Evolutionary conservation across 1,140 invertebrate genomes (phyloP).

Genomic region (Lasioglossum albipes): DNA sequence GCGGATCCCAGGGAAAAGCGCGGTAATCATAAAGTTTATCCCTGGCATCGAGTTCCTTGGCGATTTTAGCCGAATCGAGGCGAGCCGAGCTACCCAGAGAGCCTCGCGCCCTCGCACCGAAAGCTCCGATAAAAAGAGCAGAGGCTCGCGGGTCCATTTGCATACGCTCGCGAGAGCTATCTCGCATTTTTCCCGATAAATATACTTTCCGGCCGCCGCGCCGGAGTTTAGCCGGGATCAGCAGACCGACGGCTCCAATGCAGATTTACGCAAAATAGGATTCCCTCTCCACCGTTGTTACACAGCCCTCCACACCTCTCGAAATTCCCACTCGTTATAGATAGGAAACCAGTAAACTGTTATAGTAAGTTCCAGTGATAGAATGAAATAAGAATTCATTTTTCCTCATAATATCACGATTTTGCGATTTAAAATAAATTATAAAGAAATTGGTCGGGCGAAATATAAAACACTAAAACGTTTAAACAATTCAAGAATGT

Average conservation of each 20-base stretch:
- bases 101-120: too few species aligned
- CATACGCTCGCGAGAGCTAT: slow-evolving; percentile 65
- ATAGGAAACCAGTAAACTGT: too few species aligned
- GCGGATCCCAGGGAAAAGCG: slow-evolving; percentile 13
- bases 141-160: slow-evolving; percentile 62
- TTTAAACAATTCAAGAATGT: too few species aligned
- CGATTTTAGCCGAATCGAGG: neutral
- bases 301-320: too few species aligned
- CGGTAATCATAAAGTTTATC: slow-evolving; percentile 41
- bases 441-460: too few species aligned
- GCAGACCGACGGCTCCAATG: slow-evolving; percentile 63
- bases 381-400: too few species aligned
- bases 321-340: too few species aligned
- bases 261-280: slow-evolving; percentile 74
- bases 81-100: neutral
- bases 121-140: neutral
- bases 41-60: slow-evolving; percentile 20
- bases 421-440: too few species aligned
- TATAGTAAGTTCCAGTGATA: too few species aligned
- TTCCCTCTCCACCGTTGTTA: slow-evolving; percentile 52
- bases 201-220: slow-evolving; percentile 63
- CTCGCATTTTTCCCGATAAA: slow-evolving; percentile 69
- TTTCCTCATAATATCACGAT: too few species aligned
- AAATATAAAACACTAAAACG: too few species aligned
- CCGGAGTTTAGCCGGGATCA: slow-evolving; percentile 53